A percentile compares a stretch with the other conserved stretches of the same genome.
Evolutionary conservation across 2,797 vertebrate species (phyloP).

Genomic region (Macroramphosus scolopax): DNA sequence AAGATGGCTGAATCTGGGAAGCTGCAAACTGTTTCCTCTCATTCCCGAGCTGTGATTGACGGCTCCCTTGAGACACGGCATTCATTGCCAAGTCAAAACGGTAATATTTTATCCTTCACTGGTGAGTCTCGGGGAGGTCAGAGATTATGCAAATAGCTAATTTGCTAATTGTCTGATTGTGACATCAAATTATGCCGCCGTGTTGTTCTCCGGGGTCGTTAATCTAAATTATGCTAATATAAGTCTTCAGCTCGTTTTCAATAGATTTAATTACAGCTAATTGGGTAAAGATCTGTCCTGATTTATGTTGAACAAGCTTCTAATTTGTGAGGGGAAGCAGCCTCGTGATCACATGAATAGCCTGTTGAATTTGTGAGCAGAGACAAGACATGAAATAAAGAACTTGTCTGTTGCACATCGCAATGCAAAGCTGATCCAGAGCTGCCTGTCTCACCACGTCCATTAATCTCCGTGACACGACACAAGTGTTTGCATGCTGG

Average conservation of each 20-base stretch:
- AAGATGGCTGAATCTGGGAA: too few species aligned
- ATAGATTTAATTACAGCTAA: constrained; percentile 42
- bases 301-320: constrained; percentile 9
- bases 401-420: neutral
- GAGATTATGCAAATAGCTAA: constrained; percentile 20
- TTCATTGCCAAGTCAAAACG: constrained; percentile 12
- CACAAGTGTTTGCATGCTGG: constrained; percentile 74
- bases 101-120: constrained; percentile 22
- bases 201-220: constrained; percentile 34
- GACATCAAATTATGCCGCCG: constrained; percentile 31
- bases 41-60: constrained; percentile 11
- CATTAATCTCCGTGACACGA: constrained; percentile 71
- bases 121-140: constrained; percentile 14
- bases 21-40: neutral
- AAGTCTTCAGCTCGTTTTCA: constrained; percentile 24
- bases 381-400: neutral
- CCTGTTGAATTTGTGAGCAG: neutral
- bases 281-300: constrained; percentile 15
- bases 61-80: constrained; percentile 16
- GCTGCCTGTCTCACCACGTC: constrained; percentile 34
- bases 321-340: neutral
- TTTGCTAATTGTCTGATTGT: constrained; percentile 33
- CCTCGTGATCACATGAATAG: neutral
- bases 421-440: too few species aligned
- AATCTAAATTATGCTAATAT: constrained; percentile 30